Evolutionary conservation across 2,797 vertebrate species (phyloP).

Genomic region (Cryptoblepharus egeriae): DNA sequence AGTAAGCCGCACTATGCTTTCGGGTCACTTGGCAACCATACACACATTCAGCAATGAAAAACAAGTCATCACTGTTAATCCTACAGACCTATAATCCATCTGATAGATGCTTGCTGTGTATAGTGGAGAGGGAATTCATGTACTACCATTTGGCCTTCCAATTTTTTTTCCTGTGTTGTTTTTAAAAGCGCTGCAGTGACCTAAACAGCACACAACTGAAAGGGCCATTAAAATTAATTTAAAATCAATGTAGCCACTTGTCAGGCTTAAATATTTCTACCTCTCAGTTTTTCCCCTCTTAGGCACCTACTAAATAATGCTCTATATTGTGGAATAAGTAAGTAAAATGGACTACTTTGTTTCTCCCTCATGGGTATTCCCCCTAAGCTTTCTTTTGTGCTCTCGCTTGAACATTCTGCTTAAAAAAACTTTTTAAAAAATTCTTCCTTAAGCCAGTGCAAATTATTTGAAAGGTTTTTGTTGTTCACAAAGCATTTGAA

Average conservation of each 20-base stretch:
- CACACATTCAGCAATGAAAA: constrained; percentile 61
- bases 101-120: constrained; percentile 42
- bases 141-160: constrained; percentile 33
- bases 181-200: constrained; percentile 10
- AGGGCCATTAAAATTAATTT: constrained; percentile 40
- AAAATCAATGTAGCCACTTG: constrained; percentile 42
- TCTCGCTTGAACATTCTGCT: constrained; percentile 35
- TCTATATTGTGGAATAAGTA: constrained; percentile 36
- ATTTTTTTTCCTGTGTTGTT: not conserved
- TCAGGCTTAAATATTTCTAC: constrained; percentile 33
- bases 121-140: constrained; percentile 22
- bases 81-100: constrained; percentile 50
- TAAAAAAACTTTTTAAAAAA: constrained; percentile 36
- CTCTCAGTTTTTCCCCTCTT: constrained; percentile 39
- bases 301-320: constrained; percentile 42
- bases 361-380: constrained; percentile 27
- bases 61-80: constrained; percentile 47
- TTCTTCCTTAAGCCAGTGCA: constrained; percentile 42
- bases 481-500: constrained; percentile 25
- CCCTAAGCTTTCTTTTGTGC: constrained; percentile 36
- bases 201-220: constrained; percentile 8
- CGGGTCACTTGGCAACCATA: not conserved
- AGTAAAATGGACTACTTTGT: constrained; percentile 38
- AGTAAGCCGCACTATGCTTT: not conserved
- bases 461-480: constrained; percentile 54